phyloP scores from a whole-genome alignment of 2,113 vertebrate genomes.

The Stercorarius parasiticus region DNA sequence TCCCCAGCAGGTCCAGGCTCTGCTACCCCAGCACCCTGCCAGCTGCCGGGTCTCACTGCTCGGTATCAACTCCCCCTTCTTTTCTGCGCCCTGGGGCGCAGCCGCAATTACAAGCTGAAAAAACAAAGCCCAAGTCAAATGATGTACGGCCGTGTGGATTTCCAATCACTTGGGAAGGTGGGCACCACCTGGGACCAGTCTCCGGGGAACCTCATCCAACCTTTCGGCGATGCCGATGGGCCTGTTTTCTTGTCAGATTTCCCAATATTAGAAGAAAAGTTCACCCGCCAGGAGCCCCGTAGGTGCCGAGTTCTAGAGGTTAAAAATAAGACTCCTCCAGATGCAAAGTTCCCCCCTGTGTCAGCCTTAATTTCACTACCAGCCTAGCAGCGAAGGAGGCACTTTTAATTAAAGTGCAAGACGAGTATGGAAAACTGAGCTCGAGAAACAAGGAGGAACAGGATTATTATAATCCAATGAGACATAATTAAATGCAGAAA shows the following conservation, averaged over 20 bases:
- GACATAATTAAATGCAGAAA: conserved; percentile 56
- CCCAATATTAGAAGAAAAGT: neutral
- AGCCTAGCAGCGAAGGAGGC: neutral
- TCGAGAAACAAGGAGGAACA: conserved; percentile 40
- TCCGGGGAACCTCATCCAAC: neutral
- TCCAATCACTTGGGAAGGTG: neutral
- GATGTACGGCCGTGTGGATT: neutral
- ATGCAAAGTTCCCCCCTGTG: neutral
- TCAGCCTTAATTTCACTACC: conserved; percentile 19
- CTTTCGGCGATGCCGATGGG: neutral
- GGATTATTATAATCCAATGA: conserved; percentile 55
- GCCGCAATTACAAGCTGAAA: neutral
- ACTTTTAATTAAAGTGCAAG: conserved; percentile 52
- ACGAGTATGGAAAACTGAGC: neutral
- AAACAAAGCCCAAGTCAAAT: neutral
- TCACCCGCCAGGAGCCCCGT: neutral
- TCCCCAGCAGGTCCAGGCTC: neutral
- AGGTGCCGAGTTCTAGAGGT: neutral
- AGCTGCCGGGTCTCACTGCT: neutral
- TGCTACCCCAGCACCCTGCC: neutral
- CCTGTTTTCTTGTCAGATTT: neutral
- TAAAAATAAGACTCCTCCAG: conserved; percentile 7
- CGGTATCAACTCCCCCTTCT: neutral
- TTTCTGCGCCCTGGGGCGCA: neutral
- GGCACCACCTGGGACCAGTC: neutral